phyloP scores from a whole-genome alignment of 2,113 vertebrate species.

The Microcebus griseorufus region DNA sequence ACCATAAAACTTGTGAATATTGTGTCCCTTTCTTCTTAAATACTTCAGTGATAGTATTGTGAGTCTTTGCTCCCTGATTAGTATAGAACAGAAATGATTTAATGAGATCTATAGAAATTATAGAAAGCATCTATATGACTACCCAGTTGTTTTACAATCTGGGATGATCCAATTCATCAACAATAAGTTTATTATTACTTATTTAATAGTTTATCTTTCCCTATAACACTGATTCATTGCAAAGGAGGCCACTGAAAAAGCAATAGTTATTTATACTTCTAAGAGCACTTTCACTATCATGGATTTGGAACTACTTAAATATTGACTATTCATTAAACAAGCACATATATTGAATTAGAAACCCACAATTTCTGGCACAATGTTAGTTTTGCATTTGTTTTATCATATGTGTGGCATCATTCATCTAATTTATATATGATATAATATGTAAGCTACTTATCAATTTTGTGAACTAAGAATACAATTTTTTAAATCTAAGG shows the following conservation, averaged over 20 bases:
- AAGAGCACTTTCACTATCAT: background rate
- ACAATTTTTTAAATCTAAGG: background rate
- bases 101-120: background rate
- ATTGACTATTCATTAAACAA: background rate
- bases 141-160: background rate
- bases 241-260: background rate
- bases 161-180: background rate
- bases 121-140: background rate
- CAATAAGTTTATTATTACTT: background rate
- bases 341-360: background rate
- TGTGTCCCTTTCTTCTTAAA: background rate
- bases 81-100: background rate
- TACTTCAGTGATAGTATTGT: background rate
- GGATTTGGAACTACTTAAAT: background rate
- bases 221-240: background rate
- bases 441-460: background rate
- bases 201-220: background rate
- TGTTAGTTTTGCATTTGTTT: background rate
- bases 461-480: background rate
- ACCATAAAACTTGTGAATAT: background rate
- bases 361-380: background rate
- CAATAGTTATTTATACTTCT: background rate
- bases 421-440: background rate
- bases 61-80: background rate
- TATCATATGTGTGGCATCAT: background rate